Evolutionary conservation across 1,140 invertebrate species (phyloP).

Genomic region (Ips typographus): DNA sequence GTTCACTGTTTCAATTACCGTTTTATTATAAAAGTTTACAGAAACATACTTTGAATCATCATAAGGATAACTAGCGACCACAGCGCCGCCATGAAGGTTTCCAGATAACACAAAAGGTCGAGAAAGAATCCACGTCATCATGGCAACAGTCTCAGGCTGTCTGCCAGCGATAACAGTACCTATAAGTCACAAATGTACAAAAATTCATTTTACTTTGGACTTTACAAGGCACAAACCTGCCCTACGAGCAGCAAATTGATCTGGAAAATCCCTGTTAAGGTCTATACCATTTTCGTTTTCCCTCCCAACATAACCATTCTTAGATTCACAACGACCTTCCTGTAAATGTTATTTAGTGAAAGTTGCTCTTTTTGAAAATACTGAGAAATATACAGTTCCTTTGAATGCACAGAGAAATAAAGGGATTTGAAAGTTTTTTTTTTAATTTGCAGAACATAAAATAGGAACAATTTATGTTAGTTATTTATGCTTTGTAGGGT

Average conservation of each 20-base stretch:
- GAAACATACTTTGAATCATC: constrained; percentile 70
- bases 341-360: constrained; percentile 46
- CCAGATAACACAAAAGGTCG: constrained; percentile 89
- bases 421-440: too few relatives aligned
- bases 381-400: too few relatives aligned
- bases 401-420: too few relatives aligned
- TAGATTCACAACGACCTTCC: constrained; percentile 79
- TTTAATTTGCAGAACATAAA: too few relatives aligned
- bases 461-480: too few relatives aligned
- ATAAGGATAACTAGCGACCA: constrained; percentile 90
- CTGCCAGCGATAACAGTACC: constrained; percentile 54
- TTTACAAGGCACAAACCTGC: constrained; percentile 39
- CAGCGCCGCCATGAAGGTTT: constrained; percentile 88
- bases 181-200: constrained; percentile 18
- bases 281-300: constrained; percentile 79
- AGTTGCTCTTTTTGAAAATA: too few relatives aligned
- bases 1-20: neutral
- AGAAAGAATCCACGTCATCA: constrained; percentile 85
- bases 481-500: too few relatives aligned
- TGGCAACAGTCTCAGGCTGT: constrained; percentile 87
- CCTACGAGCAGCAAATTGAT: constrained; percentile 67
- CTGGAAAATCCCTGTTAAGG: constrained; percentile 88
- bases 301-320: constrained; percentile 65
- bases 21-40: constrained; percentile 3
- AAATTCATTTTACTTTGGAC: neutral